Evolutionary conservation across 2,888 invertebrate genomes (phyloP), one percentile per base, ranked within the genome.

Genomic region (Torymus aiolomorphi): DNA sequence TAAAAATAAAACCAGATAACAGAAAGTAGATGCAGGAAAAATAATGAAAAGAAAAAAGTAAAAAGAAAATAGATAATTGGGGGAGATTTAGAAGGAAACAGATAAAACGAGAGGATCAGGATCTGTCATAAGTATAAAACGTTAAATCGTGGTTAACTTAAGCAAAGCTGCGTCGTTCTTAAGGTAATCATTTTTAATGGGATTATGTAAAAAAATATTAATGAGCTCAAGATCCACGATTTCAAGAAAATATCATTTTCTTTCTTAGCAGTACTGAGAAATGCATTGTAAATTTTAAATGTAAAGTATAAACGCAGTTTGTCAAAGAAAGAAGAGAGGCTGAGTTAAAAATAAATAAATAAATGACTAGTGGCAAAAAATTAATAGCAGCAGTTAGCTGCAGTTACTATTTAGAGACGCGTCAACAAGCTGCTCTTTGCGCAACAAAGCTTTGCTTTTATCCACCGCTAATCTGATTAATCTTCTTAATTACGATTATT

Each of bases 121-220:
- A 56, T 69, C 54, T 70, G 77, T 42, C 18, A 76, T 31, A 70
- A 62, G 16, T 61, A 67, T 70, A 63, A 70, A 56, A n/a, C 54
- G 73, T 57, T 70, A 63, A 31, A 73, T 91, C 91, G 85, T 91
- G 88, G 80, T 90, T 87, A 14, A 89, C 87, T 1, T 89, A 88
- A 10, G 89, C 88, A 86, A 85, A 0, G 87, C 87, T 20, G 88
- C 87, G 42, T 87, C 86, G 14, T 90, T 89, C 20, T 89, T 85
- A 82, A 86, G 86, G 73, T 89, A 85, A 42, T 59, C 31, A 72
- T 67, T 16, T 61, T 66, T 65, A 18, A 59, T 59, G 10, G 10
- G 56, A 69, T 62, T 65, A 52, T 11, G 59, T 65, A 54, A 54
- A 2, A 20, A 2, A 13, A 59, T 57, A 24, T 73, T 70, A 11